Evolutionary conservation across 2,113 vertebrate species (phyloP).

Genomic region (Microcebus ravelobensis): DNA sequence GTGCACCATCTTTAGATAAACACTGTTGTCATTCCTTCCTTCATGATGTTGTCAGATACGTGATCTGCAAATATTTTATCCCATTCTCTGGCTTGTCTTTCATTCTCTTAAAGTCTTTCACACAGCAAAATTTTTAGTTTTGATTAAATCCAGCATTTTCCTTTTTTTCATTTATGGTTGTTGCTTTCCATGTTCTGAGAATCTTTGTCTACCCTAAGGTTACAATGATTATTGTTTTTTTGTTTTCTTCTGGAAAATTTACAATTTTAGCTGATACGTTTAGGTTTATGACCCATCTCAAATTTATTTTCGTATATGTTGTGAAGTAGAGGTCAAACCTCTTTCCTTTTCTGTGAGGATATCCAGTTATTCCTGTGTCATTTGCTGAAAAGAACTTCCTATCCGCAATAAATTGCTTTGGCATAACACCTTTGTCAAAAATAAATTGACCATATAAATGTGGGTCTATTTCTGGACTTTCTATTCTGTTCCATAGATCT

Average conservation of each 20-base stretch:
- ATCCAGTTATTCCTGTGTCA: not conserved
- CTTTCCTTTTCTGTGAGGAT: not conserved
- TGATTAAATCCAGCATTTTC: not conserved
- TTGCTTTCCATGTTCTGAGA: not conserved
- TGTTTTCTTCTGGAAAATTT: not conserved
- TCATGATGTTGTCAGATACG: not conserved
- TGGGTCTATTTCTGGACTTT: not conserved
- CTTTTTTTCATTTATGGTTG: not conserved
- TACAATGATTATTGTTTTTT: not conserved
- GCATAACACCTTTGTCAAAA: slow-evolving; percentile 25
- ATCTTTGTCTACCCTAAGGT: not conserved
- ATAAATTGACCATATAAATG: not conserved
- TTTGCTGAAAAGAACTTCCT: slow-evolving; percentile 24
- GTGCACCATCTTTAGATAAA: not conserved
- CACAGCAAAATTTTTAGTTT: not conserved
- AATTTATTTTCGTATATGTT: not conserved
- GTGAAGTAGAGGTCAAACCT: not conserved
- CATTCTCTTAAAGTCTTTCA: not conserved
- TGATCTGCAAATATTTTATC: not conserved
- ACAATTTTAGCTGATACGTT: not conserved
- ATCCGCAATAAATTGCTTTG: slow-evolving; percentile 42
- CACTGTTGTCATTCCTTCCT: not conserved
- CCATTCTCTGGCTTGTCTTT: not conserved
- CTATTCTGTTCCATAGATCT: not conserved
- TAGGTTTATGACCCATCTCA: not conserved